phyloP scores from a whole-genome alignment of 2,797 vertebrate genomes.

The Bufotes viridis region DNA sequence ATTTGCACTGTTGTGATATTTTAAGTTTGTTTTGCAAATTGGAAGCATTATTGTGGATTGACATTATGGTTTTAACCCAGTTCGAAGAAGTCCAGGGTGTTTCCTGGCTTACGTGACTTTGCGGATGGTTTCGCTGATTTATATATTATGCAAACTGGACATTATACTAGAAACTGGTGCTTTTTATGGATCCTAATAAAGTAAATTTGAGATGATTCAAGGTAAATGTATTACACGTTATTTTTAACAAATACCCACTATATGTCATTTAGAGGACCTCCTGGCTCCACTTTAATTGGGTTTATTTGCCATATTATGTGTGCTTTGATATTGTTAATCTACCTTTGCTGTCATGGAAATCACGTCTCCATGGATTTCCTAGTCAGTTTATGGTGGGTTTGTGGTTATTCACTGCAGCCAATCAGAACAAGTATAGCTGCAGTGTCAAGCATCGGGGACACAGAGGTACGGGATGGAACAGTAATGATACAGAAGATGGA shows the following conservation, averaged over 20 bases:
- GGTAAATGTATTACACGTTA: background rate
- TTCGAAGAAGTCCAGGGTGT: background rate
- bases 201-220: background rate
- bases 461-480: background rate
- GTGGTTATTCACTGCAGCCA: background rate
- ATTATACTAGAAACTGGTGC: slow-evolving; percentile 9
- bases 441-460: background rate
- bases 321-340: background rate
- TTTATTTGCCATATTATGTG: background rate
- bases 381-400: background rate
- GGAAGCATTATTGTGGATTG: background rate
- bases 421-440: background rate
- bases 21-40: background rate
- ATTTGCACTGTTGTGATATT: slow-evolving; percentile 1
- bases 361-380: background rate
- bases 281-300: background rate
- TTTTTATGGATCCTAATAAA: slow-evolving; percentile 21
- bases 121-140: slow-evolving; percentile 9
- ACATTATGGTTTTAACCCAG: background rate
- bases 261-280: background rate
- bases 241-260: background rate
- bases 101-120: slow-evolving; percentile 40
- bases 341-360: background rate
- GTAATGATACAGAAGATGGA: background rate
- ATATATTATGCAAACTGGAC: slow-evolving; percentile 28